Conservation (phyloP, 2,797 vertebrate species). For the Sternarchorhynchus goeldii region DNA sequence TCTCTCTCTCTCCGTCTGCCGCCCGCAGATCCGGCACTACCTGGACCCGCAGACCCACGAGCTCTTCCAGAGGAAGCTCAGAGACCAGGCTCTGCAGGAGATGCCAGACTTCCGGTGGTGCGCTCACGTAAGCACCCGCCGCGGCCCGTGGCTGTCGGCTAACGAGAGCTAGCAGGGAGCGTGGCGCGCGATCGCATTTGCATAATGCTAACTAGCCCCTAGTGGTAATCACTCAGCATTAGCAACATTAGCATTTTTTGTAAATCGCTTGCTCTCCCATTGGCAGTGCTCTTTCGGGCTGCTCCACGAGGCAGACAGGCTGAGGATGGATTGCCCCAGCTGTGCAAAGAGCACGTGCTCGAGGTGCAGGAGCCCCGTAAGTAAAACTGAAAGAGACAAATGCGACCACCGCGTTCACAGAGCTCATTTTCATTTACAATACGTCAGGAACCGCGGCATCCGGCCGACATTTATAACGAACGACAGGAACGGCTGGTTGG, state of each 20-base stretch:
- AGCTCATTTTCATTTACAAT: not conserved
- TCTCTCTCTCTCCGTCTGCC: not conserved
- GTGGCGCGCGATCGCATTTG: not conserved
- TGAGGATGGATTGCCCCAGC: conserved; percentile 80
- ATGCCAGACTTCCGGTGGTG: conserved; percentile 81
- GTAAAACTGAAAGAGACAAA: conserved; percentile 38
- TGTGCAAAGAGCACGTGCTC: conserved; percentile 80
- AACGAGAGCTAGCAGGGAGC: not conserved
- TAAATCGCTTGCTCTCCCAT: not conserved
- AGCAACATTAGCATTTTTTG: not conserved
- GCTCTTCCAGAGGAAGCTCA: conserved; percentile 80
- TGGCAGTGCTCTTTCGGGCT: conserved; percentile 78
- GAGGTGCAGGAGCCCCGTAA: conserved; percentile 75
- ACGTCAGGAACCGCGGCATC: not conserved
- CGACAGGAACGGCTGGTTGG: not conserved
- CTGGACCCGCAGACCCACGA: conserved; percentile 73
- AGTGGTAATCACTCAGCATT: not conserved
- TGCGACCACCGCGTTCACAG: not conserved
- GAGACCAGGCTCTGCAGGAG: conserved; percentile 75
- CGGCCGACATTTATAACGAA: not conserved
- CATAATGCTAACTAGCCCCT: not conserved
- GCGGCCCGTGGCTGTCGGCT: not conserved
- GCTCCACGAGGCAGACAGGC: conserved; percentile 70
- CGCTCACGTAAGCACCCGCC: conserved; percentile 71
- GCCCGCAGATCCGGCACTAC: conserved; percentile 75